Percentiles rank a stretch among this genome's conserved stretches.
Conservation (phyloP, 2,888 invertebrate genomes). For the Volucella inanis region DNA sequence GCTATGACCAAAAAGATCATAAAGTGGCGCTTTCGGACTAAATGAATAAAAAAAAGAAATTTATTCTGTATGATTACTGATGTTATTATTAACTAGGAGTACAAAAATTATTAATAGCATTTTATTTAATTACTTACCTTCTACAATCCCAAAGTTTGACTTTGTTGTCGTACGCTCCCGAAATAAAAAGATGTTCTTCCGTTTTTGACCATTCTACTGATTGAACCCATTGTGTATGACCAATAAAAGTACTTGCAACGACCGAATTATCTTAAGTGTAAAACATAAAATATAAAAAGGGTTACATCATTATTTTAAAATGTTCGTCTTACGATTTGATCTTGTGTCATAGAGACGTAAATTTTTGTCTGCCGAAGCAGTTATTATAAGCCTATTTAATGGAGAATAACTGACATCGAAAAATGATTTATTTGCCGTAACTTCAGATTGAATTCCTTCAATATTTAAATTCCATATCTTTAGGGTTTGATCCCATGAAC, state of each 20-base stretch:
- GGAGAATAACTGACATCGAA: conserved; percentile 93
- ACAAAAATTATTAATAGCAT: conserved; percentile 25
- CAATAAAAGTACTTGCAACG: conserved; percentile 93
- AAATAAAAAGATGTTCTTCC: conserved; percentile 93
- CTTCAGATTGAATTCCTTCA: conserved; percentile 91
- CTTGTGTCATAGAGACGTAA: conserved; percentile 96
- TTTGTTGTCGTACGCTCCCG: conserved; percentile 94
- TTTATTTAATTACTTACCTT: conserved; percentile 85
- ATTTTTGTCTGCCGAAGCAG: conserved; percentile 95
- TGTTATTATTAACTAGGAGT: not conserved
- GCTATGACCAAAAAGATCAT: conserved; percentile 95
- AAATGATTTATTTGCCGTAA: conserved; percentile 95
- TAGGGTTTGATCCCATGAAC: conserved; percentile 98
- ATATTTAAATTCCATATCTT: conserved; percentile 96
- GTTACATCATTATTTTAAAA: not conserved
- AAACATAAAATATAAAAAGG: not conserved
- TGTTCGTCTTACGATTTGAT: conserved; percentile 87
- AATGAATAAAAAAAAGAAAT: conserved; percentile 77
- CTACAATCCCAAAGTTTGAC: conserved; percentile 98
- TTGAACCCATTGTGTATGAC: conserved; percentile 95
- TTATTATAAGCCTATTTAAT: conserved; percentile 88
- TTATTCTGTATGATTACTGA: not conserved
- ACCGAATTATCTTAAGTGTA: conserved; percentile 89
- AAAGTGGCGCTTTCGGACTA: conserved; percentile 95
- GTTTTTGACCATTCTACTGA: conserved; percentile 94